Conservation (phyloP, 92 coral and sea anemone genomes). For the Zoanthus solanderi region DNA sequence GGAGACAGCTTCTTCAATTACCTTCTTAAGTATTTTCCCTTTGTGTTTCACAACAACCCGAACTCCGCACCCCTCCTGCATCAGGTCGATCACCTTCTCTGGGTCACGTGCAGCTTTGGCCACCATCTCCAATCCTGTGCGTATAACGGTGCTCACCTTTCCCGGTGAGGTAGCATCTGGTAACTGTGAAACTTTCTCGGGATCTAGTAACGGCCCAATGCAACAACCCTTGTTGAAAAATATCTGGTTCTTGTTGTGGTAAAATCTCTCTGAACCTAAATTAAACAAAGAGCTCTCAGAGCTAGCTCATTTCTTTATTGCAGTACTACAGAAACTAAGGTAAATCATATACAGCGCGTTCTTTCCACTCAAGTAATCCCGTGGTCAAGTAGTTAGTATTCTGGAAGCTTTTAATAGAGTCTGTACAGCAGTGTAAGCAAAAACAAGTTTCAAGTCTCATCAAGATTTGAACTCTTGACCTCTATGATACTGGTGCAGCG, state of each 20-base stretch:
- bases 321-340: too few species aligned
- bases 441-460: too few species aligned
- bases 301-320: too few species aligned
- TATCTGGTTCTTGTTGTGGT: conserved; percentile 98
- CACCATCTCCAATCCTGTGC: conserved; percentile 96
- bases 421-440: too few species aligned
- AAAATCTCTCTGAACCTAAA: conserved; percentile 94
- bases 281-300: neutral
- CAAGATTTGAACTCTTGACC: too few species aligned
- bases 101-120: conserved; percentile 96
- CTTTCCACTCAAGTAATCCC: too few species aligned
- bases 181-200: conserved; percentile 89
- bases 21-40: conserved; percentile 94
- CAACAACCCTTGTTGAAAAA: conserved; percentile 98
- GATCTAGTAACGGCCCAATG: conserved; percentile 93
- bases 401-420: too few species aligned
- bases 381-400: too few species aligned
- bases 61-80: conserved; percentile 99
- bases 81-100: conserved; percentile 92
- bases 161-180: conserved; percentile 99
- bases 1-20: conserved; percentile 6
- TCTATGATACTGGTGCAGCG: too few species aligned
- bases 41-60: conserved; percentile 91
- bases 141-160: conserved; percentile 93
- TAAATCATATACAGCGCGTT: too few species aligned